Conservation (phyloP, 2,888 invertebrate species). For the Plagodis pulveraria region DNA sequence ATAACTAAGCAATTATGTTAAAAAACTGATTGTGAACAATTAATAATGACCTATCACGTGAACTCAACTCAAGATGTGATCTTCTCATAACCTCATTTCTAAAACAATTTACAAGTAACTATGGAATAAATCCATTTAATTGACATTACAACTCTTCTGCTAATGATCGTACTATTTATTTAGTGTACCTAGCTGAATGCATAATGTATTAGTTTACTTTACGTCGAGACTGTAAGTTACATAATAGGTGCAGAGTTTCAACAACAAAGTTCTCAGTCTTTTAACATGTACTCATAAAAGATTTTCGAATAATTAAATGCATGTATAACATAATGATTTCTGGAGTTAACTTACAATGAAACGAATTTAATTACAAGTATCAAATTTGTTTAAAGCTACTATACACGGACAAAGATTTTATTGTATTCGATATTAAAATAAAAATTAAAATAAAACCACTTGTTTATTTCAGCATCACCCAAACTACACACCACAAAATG, state of each 20-base stretch:
- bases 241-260: too few species aligned
- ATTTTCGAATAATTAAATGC: neutral
- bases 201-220: slow-evolving; percentile 15
- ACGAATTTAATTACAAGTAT: slow-evolving; percentile 42
- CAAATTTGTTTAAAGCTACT: slow-evolving; percentile 49
- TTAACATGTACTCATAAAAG: too few species aligned
- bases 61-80: slow-evolving; percentile 2
- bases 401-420: slow-evolving; percentile 70
- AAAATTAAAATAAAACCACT: slow-evolving; percentile 54
- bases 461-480: slow-evolving; percentile 65
- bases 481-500: slow-evolving; percentile 63
- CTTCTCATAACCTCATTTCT: slow-evolving; percentile 10
- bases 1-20: too few species aligned
- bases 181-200: slow-evolving; percentile 19
- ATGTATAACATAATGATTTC: neutral
- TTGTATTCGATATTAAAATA: slow-evolving; percentile 67
- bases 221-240: neutral
- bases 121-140: slow-evolving; percentile 25
- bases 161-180: slow-evolving; percentile 23
- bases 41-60: neutral
- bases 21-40: too few species aligned
- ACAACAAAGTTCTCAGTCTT: too few species aligned
- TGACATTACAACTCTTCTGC: slow-evolving; percentile 22
- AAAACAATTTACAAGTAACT: slow-evolving; percentile 13
- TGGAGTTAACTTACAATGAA: neutral